Conservation (phyloP, 2,113 vertebrate species). For the Atractosteus spatula region DNA sequence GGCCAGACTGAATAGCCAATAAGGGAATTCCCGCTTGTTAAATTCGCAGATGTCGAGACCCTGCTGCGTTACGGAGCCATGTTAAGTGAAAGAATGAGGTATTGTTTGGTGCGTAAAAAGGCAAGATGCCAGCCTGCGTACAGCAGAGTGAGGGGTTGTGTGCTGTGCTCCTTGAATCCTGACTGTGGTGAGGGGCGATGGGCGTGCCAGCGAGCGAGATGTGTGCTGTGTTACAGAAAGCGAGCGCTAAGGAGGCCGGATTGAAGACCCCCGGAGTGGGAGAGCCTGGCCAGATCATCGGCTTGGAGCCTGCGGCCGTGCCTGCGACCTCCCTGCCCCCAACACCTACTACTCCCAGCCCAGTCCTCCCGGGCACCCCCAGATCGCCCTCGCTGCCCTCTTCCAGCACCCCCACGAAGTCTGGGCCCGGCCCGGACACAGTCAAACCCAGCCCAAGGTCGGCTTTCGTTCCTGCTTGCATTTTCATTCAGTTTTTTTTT, state of each 20-base stretch:
- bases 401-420: conserved; percentile 70
- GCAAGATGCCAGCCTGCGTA: too few species aligned
- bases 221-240: conserved; percentile 69
- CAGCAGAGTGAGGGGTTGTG: too few species aligned
- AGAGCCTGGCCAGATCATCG: conserved; percentile 68
- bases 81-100: too few species aligned
- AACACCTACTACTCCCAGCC: conserved; percentile 67
- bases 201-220: background rate
- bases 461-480: conserved; percentile 5
- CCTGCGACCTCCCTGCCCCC: conserved; percentile 72
- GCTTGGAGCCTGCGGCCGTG: conserved; percentile 43
- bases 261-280: conserved; percentile 66
- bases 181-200: background rate
- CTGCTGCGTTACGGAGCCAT: too few species aligned
- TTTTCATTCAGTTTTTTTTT: too few species aligned
- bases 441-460: conserved; percentile 83
- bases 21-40: too few species aligned
- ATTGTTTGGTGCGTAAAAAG: too few species aligned
- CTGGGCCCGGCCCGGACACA: conserved; percentile 65
- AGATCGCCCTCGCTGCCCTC: conserved; percentile 77
- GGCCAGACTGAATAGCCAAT: too few species aligned
- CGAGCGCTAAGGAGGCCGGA: conserved; percentile 77
- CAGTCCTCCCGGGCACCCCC: conserved; percentile 68
- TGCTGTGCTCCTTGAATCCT: too few species aligned
- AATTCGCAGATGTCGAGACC: too few species aligned